phyloP scores from a whole-genome alignment of 2,888 invertebrate genomes.

The Patella ulyssiponensis region DNA sequence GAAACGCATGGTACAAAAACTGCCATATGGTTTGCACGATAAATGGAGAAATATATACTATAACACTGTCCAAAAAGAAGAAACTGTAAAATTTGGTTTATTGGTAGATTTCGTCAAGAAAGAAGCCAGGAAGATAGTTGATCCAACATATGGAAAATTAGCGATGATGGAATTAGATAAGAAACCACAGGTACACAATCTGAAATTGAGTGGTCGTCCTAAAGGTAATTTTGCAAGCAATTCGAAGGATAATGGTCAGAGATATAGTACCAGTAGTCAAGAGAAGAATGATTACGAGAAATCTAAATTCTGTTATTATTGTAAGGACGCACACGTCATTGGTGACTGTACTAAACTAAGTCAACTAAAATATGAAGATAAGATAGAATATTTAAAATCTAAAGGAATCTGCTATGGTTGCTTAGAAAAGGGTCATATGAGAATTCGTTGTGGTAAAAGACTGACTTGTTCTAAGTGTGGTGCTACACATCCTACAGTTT shows the following conservation, averaged over 20 bases:
- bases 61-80: no score
- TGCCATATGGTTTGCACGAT: no score
- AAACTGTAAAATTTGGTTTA: no score
- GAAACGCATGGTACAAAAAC: no score
- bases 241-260: neutral
- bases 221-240: neutral
- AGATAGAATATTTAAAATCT: neutral
- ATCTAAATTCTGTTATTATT: neutral
- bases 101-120: no score
- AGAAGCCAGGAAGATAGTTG: no score
- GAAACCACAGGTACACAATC: no score
- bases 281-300: no score
- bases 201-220: neutral
- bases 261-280: neutral
- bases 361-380: neutral
- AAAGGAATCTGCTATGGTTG: conserved; percentile 14
- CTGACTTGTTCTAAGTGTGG: neutral
- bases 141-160: no score
- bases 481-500: conserved; percentile 1
- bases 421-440: conserved; percentile 10
- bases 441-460: neutral
- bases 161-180: no score
- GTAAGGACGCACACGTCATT: neutral
- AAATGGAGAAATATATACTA: no score
- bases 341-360: neutral